Conservation (phyloP, 2,797 vertebrate species). For the Coregonus suidteri region DNA sequence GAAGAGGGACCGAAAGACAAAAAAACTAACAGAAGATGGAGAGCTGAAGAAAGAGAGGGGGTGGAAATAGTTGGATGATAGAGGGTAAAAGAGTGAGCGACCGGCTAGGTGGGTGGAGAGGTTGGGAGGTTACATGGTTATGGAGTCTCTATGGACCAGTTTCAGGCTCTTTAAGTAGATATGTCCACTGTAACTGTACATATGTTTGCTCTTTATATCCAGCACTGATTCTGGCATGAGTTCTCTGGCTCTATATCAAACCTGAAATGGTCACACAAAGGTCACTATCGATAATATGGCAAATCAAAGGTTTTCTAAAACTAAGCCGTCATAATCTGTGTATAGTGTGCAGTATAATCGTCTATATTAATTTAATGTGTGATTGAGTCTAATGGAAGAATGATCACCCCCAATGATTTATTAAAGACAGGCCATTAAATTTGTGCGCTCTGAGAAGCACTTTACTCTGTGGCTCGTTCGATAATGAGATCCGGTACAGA, state of each 20-base stretch:
- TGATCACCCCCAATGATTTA: neutral
- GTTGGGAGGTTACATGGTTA: neutral
- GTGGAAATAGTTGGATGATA: neutral
- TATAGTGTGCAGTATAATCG: neutral
- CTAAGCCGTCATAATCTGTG: neutral
- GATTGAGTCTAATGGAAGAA: conserved; percentile 1
- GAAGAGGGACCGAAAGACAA: neutral
- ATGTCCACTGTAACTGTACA: neutral
- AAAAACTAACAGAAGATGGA: neutral
- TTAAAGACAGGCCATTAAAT: neutral
- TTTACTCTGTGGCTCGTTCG: neutral
- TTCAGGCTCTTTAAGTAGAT: neutral
- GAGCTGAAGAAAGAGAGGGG: neutral
- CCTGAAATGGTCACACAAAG: neutral
- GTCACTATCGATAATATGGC: neutral
- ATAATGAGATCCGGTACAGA: conserved; percentile 1
- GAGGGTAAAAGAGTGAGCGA: neutral
- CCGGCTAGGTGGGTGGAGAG: neutral
- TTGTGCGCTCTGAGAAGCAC: neutral
- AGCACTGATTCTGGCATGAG: neutral
- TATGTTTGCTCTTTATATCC: neutral
- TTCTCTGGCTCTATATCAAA: neutral
- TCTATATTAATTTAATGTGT: neutral
- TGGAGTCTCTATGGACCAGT: neutral
- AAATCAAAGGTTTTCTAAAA: neutral